phyloP scores from a whole-genome alignment of 2,797 vertebrate genomes.

The Anguilla anguilla region DNA sequence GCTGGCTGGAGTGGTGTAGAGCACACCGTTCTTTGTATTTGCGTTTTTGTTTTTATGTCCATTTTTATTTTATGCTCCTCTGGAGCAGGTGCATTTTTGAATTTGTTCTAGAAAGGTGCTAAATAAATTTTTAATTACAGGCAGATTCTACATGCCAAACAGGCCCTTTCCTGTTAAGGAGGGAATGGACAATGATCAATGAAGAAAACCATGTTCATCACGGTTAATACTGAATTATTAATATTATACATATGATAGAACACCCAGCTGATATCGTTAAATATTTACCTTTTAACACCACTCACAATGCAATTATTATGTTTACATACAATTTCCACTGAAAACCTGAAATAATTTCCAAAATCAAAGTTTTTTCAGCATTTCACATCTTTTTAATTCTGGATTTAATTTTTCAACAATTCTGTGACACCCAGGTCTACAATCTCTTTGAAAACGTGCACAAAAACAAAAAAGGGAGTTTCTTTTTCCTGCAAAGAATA shows the following conservation, averaged over 20 bases:
- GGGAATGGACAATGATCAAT: too few relatives aligned
- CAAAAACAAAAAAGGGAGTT: constrained; percentile 75
- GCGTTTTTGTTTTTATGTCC: neutral
- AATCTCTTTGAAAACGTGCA: constrained; percentile 83
- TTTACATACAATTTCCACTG: neutral
- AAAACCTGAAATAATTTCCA: constrained; percentile 27
- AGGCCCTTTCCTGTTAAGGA: too few relatives aligned
- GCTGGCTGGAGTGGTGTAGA: too few relatives aligned
- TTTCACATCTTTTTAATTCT: constrained; percentile 82
- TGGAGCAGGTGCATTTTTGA: neutral
- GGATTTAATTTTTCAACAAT: constrained; percentile 80
- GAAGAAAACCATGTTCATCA: too few relatives aligned
- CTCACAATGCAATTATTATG: neutral
- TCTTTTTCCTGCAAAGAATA: constrained; percentile 82
- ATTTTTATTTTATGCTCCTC: neutral
- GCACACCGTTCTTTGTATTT: neutral
- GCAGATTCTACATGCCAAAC: too few relatives aligned
- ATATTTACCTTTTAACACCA: neutral
- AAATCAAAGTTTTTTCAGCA: constrained; percentile 58
- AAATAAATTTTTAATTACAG: too few relatives aligned
- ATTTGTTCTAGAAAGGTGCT: neutral
- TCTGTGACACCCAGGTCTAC: constrained; percentile 84
- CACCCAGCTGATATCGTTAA: neutral
- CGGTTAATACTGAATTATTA: too few relatives aligned
- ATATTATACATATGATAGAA: constrained; percentile 59